Base-by-base conservation (phyloP, 2,113 vertebrate species). In the Pelvicachromis taeniatus region DNA sequence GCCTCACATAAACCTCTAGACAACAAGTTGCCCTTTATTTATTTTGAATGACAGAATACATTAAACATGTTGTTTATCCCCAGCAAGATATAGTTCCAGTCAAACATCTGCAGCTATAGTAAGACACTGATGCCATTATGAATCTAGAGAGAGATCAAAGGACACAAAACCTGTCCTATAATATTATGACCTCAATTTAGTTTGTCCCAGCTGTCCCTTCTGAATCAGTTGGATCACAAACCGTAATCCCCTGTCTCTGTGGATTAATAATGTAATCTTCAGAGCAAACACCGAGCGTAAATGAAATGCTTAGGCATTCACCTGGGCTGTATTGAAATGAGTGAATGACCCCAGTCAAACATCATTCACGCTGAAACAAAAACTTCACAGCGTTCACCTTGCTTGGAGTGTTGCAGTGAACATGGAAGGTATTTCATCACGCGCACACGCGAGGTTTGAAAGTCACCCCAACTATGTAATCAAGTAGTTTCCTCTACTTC, bases 221-320 rank as follows among this genome's bases (percentile, higher is more conserved):
- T 21, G 54, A 81, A 79, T 85, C 82, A 40, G 83, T 54, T 29
- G 26, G 35, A 87, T 81, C 85, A 78, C 82, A 90, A 89, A 77
- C 83, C 55, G 16, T 94, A 94, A 93, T 93, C 92, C 92, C 77
- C 73, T 8, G 31, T 87, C 81, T 90, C 59, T 23, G 29, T 94
- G 91, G 91, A 94, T 91, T 93, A 93, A 89, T 90, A 88, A 88
- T 87, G 87, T 90, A 90, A 95, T 93, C 91, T 90, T 92, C 81
- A 54, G 56, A 53, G 85, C 92, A 91, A 94, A 90, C 90, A 84
- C 70, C 11, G 68, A 77, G 81, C 55, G 21, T 86, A 87, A 91
- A 93, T 94, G 80, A 94, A 93, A 86, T 80, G 79, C 82, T 89
- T 89, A 29, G 73, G 87, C 88, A 91, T 92, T 93, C 85, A 91